These are phyloP conservation scores for Collichthys lucidus DNA, from an alignment of 2,113 vertebrate genomes.

Conservation along the genomic window DNA sequence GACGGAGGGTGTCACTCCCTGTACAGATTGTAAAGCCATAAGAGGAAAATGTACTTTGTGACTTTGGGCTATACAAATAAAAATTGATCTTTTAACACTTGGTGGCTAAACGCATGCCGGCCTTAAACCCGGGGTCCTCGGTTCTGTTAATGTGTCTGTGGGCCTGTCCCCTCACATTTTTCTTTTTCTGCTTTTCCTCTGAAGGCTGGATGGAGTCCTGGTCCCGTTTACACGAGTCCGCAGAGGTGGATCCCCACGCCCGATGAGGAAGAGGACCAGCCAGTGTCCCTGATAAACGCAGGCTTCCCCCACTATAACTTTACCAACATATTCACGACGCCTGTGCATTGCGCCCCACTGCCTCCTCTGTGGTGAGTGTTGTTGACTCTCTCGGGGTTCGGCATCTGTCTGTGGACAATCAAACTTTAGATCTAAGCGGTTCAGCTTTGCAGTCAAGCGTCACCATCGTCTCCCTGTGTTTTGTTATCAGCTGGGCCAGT, in stretches of 20 bases:
- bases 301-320: constrained; percentile 77
- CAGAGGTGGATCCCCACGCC: constrained; percentile 88
- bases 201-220: constrained; percentile 79
- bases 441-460: not conserved
- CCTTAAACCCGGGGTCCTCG: too few relatives aligned
- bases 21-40: too few relatives aligned
- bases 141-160: not conserved
- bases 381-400: not conserved
- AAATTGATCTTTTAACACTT: not conserved
- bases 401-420: too few relatives aligned
- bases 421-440: not conserved
- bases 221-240: constrained; percentile 77
- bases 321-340: constrained; percentile 77
- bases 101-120: not conserved
- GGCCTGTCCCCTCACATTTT: not conserved
- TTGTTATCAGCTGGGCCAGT: constrained; percentile 90
- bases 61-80: too few relatives aligned
- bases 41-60: too few relatives aligned
- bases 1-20: too few relatives aligned
- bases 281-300: constrained; percentile 49
- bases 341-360: constrained; percentile 88
- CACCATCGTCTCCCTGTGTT: not conserved
- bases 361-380: constrained; percentile 89
- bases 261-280: constrained; percentile 84
- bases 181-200: not conserved